Percentiles rank a stretch among this genome's conserved stretches.
Evolutionary conservation across 2,888 invertebrate species (phyloP).

Genomic region (Serrognathus titanus): DNA sequence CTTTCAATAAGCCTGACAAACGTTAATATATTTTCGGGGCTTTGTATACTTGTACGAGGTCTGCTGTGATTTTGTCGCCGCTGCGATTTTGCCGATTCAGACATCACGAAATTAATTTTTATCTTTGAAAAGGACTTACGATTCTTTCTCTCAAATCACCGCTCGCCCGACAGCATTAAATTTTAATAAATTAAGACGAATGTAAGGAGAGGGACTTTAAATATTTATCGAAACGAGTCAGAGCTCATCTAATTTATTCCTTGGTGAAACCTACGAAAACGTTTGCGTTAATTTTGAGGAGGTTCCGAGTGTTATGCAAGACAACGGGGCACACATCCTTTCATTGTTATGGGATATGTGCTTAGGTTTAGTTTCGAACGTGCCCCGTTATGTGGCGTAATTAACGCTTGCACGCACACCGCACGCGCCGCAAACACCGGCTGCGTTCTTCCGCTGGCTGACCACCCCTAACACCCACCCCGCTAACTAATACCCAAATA

Average conservation of each 20-base stretch:
- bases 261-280: too few species aligned
- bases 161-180: slow-evolving; percentile 17
- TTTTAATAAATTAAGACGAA: slow-evolving; percentile 11
- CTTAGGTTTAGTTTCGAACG: too few species aligned
- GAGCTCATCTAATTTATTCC: too few species aligned
- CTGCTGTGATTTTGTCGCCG: slow-evolving; percentile 22
- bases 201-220: background rate
- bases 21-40: slow-evolving; percentile 31
- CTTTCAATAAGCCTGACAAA: slow-evolving; percentile 32
- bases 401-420: slow-evolving; percentile 43
- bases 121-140: slow-evolving; percentile 20
- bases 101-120: slow-evolving; percentile 32
- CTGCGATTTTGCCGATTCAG: slow-evolving; percentile 27
- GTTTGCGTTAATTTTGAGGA: too few species aligned
- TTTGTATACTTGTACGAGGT: slow-evolving; percentile 26
- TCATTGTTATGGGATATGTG: too few species aligned
- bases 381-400: slow-evolving; percentile 38
- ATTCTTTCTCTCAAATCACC: slow-evolving; percentile 16
- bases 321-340: too few species aligned
- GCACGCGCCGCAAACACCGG: slow-evolving; percentile 42
- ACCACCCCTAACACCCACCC: slow-evolving; percentile 28
- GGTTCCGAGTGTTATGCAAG: too few species aligned
- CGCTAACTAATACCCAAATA: slow-evolving; percentile 7
- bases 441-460: slow-evolving; percentile 41
- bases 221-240: background rate